A percentile compares a stretch with the other conserved stretches of the same genome.
These are phyloP conservation scores for Amniataba percoides DNA, from an alignment of 2,797 vertebrate species.

Conservation along the genomic window DNA sequence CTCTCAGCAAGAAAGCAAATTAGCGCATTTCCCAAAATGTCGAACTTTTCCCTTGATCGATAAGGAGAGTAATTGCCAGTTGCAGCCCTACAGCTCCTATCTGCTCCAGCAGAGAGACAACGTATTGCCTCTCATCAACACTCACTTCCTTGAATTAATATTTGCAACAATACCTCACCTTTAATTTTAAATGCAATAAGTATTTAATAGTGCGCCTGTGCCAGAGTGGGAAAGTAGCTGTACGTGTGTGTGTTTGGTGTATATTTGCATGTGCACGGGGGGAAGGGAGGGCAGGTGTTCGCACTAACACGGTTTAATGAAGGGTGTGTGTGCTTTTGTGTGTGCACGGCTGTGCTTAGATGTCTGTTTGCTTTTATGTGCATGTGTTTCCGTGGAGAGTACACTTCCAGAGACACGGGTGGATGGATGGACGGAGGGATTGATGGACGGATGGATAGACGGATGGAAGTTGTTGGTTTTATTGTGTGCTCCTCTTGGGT, in stretches of 20 bases:
- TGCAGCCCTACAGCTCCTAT: slow-evolving; percentile 6
- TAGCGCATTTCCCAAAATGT: background rate
- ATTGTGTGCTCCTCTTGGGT: slow-evolving; percentile 63
- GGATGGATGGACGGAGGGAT: slow-evolving; percentile 29
- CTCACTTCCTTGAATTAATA: slow-evolving; percentile 57
- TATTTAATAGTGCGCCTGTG: slow-evolving; percentile 60
- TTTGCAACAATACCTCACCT: slow-evolving; percentile 49
- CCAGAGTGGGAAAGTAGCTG: slow-evolving; percentile 48
- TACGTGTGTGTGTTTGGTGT: slow-evolving; percentile 61
- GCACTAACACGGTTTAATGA: slow-evolving; percentile 76
- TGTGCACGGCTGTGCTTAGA: slow-evolving; percentile 12
- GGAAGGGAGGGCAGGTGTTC: slow-evolving; percentile 84
- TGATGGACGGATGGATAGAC: slow-evolving; percentile 47
- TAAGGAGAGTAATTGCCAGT: background rate
- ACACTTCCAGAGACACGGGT: slow-evolving; percentile 53
- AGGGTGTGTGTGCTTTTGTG: slow-evolving; percentile 60
- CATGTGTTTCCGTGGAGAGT: slow-evolving; percentile 46
- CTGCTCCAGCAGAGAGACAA: slow-evolving; percentile 13
- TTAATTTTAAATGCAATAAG: slow-evolving; percentile 63
- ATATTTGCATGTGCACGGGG: slow-evolving; percentile 66
- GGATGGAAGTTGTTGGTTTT: slow-evolving; percentile 63
- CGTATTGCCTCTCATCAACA: slow-evolving; percentile 24
- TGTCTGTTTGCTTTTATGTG: slow-evolving; percentile 69
- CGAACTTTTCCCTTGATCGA: background rate
- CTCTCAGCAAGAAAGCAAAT: slow-evolving; percentile 1